Evolutionary conservation across 2,888 invertebrate genomes (phyloP), one percentile per base, ranked within the genome.

Genomic region (Zygogramma bicolorata): DNA sequence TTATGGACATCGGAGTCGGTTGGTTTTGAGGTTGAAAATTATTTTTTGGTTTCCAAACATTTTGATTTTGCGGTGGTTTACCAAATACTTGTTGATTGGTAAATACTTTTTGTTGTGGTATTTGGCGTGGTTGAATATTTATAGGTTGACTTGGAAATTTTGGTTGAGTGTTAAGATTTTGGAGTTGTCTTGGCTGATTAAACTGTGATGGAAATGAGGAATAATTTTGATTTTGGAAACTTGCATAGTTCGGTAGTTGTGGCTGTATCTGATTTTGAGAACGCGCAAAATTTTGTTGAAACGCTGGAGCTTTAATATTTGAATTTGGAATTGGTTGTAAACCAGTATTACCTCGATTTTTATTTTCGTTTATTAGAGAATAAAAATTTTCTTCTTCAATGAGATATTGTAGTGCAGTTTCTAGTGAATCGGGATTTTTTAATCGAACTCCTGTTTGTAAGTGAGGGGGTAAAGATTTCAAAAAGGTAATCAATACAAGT

Each of bases 1-100:
- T 46, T 10, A 13, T 46, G 18, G 46, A 27, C 27, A 58, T 58
- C 15, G 29, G 58, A 7, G 58, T 58, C 6, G 58, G 27, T 58
- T 27, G 25, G 27, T 58, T 58, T 13, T 13, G 58, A 8, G 27
- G 58, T 58, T 58, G 27, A 7, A 46, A 46, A 46, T 58, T 25
- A 27, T 58, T 27, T 58, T 58, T 58, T 58, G 58, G 25, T 58
- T 58, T 29, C 58, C 58, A 58, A 58, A 53, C 53, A 22, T 53
- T 53, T 20, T 20, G 13, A 42, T 42, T 42, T 15, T 42, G 42
- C 42, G n/a, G n/a, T n/a, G n/a, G n/a, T n/a, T n/a, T n/a, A n/a
- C n/a, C n/a, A n/a, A n/a, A n/a, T n/a, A n/a, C n/a, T 18, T 46
- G 46, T 46, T 46, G 46, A 13, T 58, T 58, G 10, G 25, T 29